Base-by-base conservation (phyloP, 2,113 vertebrate genomes). In the Bombycilla garrulus region DNA sequence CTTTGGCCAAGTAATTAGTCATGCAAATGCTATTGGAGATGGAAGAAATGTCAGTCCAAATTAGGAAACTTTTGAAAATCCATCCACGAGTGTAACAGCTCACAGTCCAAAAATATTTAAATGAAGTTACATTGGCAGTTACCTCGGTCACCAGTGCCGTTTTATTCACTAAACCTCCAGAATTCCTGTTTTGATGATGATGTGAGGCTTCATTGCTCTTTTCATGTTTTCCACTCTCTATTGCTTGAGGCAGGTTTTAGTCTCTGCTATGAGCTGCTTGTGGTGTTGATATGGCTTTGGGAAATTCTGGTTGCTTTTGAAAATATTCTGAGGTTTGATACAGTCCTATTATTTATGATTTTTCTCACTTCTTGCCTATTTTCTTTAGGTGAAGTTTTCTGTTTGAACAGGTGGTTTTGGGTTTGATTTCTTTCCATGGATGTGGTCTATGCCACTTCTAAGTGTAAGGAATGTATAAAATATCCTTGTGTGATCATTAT, bases 41-140 rank as follows among this genome's bases (percentile, higher is more conserved):
- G 81, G 70, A 85, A 96, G 70, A 96, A 97, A 93, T 95, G 89
- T 95, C 95, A 95, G 73, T 61, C 70, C 89, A 93, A 94, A 94
- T 91, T 89, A 85, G 45, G 93, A 95, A 91, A 85, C 78, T 92
- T 95, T 36, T 73, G 45, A 92, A 82, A 95, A 95, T 28, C 23
- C n/a, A 93, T 60, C 77, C 73, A 82, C 86, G 40, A 86, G 17
- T 36, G 29, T 61, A 91, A 54, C 38, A 65, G 57, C 22, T 79
- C 50, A 74, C 31, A 87, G 74, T 91, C 66, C 73, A 85, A 56
- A 95, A 92, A 69, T 81, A 94, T 94, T 91, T 87, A 91, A 89
- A 87, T 87, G 61, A 72, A 82, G 54, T 58, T 60, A 4, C 42
- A 72, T 29, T 79, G 44, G 18, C 78, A 87, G 25, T 71, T 85